Evolutionary conservation across 2,888 invertebrate species (phyloP).

Genomic region (Ectemnius continuus): DNA sequence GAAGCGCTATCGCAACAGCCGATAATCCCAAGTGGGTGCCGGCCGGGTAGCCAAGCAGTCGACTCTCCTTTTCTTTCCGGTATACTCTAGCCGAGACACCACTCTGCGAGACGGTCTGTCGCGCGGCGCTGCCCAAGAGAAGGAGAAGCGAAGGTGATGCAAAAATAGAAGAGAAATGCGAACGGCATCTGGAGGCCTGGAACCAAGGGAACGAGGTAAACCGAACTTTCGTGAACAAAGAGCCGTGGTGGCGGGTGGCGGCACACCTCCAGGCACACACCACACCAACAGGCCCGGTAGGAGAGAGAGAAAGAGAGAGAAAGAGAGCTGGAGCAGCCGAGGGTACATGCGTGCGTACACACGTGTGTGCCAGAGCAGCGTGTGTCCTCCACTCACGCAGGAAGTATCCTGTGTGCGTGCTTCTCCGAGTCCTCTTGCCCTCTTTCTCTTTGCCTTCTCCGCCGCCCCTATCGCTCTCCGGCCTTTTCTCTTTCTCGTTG

Average conservation of each 20-base stretch:
- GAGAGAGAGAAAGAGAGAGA: too few species aligned
- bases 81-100: too few species aligned
- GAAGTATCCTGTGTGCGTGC: constrained; percentile 4
- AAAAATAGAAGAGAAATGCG: constrained; percentile 52
- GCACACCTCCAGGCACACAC: constrained; percentile 48
- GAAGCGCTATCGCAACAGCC: constrained; percentile 5
- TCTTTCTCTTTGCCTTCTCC: constrained; percentile 23
- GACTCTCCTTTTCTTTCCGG: background rate
- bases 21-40: background rate
- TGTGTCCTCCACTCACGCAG: constrained; percentile 21
- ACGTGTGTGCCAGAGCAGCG: constrained; percentile 35
- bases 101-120: too few species aligned
- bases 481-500: constrained; percentile 15
- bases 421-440: constrained; percentile 23
- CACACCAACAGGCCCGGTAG: background rate
- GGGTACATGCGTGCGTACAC: constrained; percentile 41
- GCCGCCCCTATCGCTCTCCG: background rate
- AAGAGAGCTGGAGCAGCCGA: too few species aligned
- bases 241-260: constrained; percentile 34
- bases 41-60: background rate
- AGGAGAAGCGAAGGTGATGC: constrained; percentile 31
- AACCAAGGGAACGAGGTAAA: constrained; percentile 62
- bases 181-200: constrained; percentile 31
- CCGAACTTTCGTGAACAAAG: constrained; percentile 68
- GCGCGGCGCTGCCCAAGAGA: too few species aligned